These are phyloP conservation scores for Bos javanicus DNA, from an alignment of 2,113 vertebrate genomes.

Conservation along the genomic window DNA sequence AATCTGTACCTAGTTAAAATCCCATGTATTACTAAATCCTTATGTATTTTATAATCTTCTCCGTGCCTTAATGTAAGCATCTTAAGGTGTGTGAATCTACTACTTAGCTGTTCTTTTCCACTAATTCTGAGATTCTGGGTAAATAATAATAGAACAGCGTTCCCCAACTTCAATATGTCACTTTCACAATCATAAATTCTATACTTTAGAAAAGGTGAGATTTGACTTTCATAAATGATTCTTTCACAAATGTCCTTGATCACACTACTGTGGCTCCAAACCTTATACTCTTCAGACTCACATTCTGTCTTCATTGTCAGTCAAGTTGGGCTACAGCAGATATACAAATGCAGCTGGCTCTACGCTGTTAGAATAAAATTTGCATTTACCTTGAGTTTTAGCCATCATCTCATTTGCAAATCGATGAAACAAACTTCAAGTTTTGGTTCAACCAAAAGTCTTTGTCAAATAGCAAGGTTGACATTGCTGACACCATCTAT, in stretches of 20 bases:
- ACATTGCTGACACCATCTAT: neutral
- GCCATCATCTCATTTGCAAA: neutral
- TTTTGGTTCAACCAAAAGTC: neutral
- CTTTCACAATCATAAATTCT: slow-evolving; percentile 1
- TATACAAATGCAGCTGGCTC: neutral
- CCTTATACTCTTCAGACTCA: neutral
- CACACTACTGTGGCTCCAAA: neutral
- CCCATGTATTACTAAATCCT: neutral
- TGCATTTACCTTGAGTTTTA: neutral
- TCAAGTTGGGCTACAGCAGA: too few relatives aligned
- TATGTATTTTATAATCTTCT: neutral
- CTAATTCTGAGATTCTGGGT: neutral
- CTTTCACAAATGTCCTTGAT: neutral
- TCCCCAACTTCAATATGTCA: neutral
- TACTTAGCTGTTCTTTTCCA: neutral
- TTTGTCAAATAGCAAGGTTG: neutral
- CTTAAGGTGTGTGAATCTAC: neutral
- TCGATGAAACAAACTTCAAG: neutral
- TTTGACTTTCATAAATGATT: neutral
- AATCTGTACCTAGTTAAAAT: neutral
- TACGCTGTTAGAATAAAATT: neutral
- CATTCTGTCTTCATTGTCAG: neutral
- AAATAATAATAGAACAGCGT: neutral
- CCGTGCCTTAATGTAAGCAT: neutral
- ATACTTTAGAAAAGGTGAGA: neutral